Percentiles rank a stretch among this genome's conserved stretches.
These are phyloP conservation scores for Alauda arvensis DNA, from an alignment of 2,797 vertebrate species.

Conservation along the genomic window DNA sequence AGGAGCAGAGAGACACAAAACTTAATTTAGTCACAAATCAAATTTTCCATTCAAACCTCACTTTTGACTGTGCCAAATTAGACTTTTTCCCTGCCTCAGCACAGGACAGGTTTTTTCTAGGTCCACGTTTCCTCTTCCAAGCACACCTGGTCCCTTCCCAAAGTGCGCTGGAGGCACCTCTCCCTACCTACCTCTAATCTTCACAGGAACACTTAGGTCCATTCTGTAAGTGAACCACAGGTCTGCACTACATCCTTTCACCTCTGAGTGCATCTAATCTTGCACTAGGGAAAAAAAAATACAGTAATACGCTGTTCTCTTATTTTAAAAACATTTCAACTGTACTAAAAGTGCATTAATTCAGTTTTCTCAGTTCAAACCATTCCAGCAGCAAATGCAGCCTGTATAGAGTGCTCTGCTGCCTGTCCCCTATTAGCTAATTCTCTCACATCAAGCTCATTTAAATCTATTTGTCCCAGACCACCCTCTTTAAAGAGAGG, in stretches of 20 bases:
- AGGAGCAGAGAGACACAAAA: background rate
- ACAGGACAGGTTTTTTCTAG: background rate
- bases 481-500: conserved; percentile 42
- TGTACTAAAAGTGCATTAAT: background rate
- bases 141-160: background rate
- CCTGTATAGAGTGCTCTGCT: background rate
- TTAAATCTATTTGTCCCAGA: conserved; percentile 58
- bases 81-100: background rate
- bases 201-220: background rate
- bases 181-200: background rate
- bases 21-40: background rate
- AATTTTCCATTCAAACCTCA: background rate
- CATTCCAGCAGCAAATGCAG: background rate
- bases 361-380: background rate
- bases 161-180: background rate
- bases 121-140: background rate
- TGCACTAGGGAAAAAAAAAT: background rate
- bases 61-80: background rate
- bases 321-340: background rate
- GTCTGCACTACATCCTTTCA: background rate
- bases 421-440: conserved; percentile 31
- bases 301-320: background rate
- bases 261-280: background rate
- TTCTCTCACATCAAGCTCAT: conserved; percentile 34
- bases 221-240: background rate